Evolutionary conservation across 2,888 invertebrate genomes (phyloP), one percentile per base, ranked within the genome.

Genomic region (Eristalis arbustorum): DNA sequence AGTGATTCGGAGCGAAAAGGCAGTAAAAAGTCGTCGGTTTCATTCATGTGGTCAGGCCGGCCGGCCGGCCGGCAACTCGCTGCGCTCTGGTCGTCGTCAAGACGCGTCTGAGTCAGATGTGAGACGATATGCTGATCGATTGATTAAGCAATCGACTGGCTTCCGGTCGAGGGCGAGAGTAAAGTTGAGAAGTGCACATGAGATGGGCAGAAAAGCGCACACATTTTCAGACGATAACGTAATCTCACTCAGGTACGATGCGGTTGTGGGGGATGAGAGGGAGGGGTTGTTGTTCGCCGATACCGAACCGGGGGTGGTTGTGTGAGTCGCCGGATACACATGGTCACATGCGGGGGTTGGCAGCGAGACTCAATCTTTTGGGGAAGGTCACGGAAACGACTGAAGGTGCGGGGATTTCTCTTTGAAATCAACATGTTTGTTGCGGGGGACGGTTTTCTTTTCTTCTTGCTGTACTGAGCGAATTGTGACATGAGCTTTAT

Each of bases 211-310:
- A 34, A 40, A 62, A 67, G 76, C 23, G 76, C 23, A 85, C 13
- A 13, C 61, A 78, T 82, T 85, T 71, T 25, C 71, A 82, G 77
- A 78, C 82, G 77, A 85, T 85, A 78, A 82, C 82, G 85, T 85
- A 82, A 85, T 81, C 68, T 61, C 61, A 71, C 68, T 61, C 61
- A 71, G 77, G 66, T 77, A 34, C 56, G 74, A 71, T 49, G 18
- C 18, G 18, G 1, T 31, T 31, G 31, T 18, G 18, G 2, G 14
- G 40, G 5, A n/a, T 14, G 2, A 14, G n/a, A 14, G n/a, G 40
- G 22, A 22, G 40, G 22, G 28, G 40, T 3, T 8, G 18, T 31
- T 37, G 72, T 28, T 31, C 2, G 42, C 8, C 14, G 42, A 22
- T 3, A 22, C 23, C 8, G 13, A 37, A 37, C 34, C 37, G 37